Evolutionary conservation across 2,888 invertebrate genomes (phyloP).

Genomic region (Plusia festucae): DNA sequence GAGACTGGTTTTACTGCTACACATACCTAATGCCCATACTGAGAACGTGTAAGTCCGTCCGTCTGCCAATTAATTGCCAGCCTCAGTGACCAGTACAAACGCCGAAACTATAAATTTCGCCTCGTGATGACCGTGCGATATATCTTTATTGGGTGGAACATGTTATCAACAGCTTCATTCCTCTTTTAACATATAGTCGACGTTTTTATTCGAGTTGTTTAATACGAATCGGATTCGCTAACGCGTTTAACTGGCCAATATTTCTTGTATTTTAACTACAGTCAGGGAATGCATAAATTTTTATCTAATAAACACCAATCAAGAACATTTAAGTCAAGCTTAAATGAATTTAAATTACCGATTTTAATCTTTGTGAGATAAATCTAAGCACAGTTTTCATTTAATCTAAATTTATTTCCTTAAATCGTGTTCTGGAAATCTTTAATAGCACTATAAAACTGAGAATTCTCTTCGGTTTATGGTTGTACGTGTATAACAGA

Average conservation of each 20-base stretch:
- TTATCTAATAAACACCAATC: conserved; percentile 20
- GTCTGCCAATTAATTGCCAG: conserved; percentile 81
- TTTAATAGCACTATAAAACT: conserved; percentile 51
- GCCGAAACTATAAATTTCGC: conserved; percentile 75
- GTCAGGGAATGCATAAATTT: conserved; percentile 12
- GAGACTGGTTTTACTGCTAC: conserved; percentile 76
- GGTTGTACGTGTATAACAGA: conserved; percentile 37
- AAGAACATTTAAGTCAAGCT: conserved; percentile 14
- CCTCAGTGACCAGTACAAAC: conserved; percentile 64
- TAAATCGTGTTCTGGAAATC: conserved; percentile 47
- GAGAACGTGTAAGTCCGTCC: conserved; percentile 73
- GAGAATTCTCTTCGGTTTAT: conserved; percentile 52
- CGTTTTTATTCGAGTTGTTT: conserved; percentile 51
- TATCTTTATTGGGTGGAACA: conserved; percentile 65
- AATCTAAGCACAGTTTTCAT: conserved; percentile 38
- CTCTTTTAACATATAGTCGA: conserved; percentile 50
- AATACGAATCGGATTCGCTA: conserved; percentile 42
- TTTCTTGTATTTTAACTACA: conserved; percentile 32
- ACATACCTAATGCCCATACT: conserved; percentile 78
- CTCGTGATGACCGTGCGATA: conserved; percentile 62
- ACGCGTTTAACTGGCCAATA: conserved; percentile 36
- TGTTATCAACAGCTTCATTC: conserved; percentile 58
- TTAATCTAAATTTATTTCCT: conserved; percentile 45
- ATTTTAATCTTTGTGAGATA: conserved; percentile 41
- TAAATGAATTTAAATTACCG: conserved; percentile 35